A percentile compares a stretch with the other conserved stretches of the same genome.
phyloP scores from a whole-genome alignment of 2,113 vertebrate species.

The Rallus limicola region DNA sequence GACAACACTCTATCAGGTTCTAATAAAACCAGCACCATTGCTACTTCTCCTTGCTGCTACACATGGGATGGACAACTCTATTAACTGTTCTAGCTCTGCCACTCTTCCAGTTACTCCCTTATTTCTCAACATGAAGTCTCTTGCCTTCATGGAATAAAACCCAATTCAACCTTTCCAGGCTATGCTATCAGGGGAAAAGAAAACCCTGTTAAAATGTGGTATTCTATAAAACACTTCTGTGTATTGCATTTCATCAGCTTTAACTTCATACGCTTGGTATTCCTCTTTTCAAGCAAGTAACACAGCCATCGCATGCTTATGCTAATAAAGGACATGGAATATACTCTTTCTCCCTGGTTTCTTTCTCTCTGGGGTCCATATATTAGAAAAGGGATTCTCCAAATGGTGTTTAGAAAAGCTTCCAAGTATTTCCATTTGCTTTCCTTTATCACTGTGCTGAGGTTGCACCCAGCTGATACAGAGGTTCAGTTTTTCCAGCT shows the following conservation, averaged over 20 bases:
- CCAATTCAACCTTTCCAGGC: background rate
- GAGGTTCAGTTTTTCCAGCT: constrained; percentile 8
- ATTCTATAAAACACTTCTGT: background rate
- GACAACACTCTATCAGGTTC: background rate
- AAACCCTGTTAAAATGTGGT: background rate
- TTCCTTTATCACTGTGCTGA: constrained; percentile 8
- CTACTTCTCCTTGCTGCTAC: background rate
- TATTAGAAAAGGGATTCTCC: background rate
- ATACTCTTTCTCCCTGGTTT: background rate
- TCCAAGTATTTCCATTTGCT: background rate
- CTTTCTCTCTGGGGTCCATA: background rate
- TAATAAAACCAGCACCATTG: background rate
- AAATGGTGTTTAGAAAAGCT: constrained; percentile 8
- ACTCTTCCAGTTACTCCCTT: background rate
- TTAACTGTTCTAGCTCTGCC: background rate
- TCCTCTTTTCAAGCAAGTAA: background rate
- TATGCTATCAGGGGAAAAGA: background rate
- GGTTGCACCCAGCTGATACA: background rate
- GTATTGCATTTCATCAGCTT: background rate
- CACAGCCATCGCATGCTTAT: background rate
- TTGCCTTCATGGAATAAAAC: background rate
- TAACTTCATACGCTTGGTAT: background rate
- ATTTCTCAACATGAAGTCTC: background rate
- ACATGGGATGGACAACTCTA: background rate
- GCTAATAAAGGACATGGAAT: background rate